Conservation (phyloP, 2,797 vertebrate genomes). For the Urocyon cinereoargenteus region DNA sequence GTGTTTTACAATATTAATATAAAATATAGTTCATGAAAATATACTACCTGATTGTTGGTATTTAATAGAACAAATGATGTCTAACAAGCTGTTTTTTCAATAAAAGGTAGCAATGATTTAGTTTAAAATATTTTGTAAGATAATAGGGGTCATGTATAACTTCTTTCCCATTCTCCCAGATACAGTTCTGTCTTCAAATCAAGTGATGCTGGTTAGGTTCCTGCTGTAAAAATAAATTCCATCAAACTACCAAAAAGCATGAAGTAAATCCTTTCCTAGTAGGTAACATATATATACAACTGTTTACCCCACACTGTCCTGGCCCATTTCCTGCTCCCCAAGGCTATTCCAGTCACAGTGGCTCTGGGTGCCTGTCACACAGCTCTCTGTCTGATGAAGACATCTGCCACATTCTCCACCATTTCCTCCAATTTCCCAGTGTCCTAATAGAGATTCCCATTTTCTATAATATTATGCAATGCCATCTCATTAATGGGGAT, state of each 20-base stretch:
- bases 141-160: background rate
- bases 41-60: background rate
- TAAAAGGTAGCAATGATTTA: background rate
- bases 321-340: background rate
- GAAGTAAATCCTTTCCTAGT: background rate
- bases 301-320: background rate
- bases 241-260: background rate
- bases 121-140: background rate
- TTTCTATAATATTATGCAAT: slow-evolving; percentile 43
- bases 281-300: background rate
- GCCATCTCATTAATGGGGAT: slow-evolving; percentile 62
- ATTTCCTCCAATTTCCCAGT: slow-evolving; percentile 24
- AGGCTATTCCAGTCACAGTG: background rate
- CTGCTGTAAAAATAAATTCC: background rate
- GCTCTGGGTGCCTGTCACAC: background rate
- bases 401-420: background rate
- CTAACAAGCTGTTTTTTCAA: background rate
- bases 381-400: slow-evolving; percentile 15
- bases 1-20: background rate
- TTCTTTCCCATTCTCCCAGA: background rate
- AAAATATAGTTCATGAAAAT: background rate
- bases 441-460: slow-evolving; percentile 38
- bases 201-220: background rate
- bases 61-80: background rate
- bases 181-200: background rate